Conservation (phyloP, 2,113 vertebrate genomes). For the Platycercus adscitus region DNA sequence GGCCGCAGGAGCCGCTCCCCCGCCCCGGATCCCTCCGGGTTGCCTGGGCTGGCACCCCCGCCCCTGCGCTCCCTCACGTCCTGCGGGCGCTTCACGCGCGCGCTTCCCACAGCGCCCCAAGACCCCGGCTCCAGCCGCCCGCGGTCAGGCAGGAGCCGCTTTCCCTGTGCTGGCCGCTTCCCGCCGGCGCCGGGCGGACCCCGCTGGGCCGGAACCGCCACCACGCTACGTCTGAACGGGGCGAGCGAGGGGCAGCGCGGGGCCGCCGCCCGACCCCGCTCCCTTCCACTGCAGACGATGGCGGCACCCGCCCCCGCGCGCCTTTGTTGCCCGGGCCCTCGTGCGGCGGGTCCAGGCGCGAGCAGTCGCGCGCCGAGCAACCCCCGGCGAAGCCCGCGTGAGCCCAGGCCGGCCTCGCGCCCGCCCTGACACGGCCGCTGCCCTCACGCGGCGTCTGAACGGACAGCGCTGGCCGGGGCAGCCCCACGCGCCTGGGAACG, state of each 20-base stretch:
- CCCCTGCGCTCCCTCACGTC: neutral
- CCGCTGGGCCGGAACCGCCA: too few relatives aligned
- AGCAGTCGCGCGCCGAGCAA: neutral
- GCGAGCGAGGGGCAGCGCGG: neutral
- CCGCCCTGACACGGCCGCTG: neutral
- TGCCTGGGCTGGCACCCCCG: fast-evolving
- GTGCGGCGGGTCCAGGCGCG: neutral
- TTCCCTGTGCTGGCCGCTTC: neutral
- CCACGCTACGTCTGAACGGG: fast-evolving
- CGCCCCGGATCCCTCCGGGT: neutral
- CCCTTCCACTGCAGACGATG: too few relatives aligned
- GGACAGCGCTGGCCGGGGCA: neutral
- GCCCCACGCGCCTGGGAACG: neutral
- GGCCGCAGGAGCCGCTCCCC: neutral
- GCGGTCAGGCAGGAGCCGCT: neutral
- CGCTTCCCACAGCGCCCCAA: fast-evolving
- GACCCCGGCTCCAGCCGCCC: neutral
- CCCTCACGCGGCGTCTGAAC: neutral
- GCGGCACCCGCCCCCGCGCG: neutral
- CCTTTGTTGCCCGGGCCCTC: neutral
- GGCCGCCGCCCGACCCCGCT: neutral
- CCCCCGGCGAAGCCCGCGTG: too few relatives aligned
- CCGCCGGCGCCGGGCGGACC: neutral
- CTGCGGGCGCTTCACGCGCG: fast-evolving
- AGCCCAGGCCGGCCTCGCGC: neutral